These are phyloP conservation scores for Parambassis ranga DNA, from an alignment of 2,797 vertebrate genomes.

Conservation along the genomic window DNA sequence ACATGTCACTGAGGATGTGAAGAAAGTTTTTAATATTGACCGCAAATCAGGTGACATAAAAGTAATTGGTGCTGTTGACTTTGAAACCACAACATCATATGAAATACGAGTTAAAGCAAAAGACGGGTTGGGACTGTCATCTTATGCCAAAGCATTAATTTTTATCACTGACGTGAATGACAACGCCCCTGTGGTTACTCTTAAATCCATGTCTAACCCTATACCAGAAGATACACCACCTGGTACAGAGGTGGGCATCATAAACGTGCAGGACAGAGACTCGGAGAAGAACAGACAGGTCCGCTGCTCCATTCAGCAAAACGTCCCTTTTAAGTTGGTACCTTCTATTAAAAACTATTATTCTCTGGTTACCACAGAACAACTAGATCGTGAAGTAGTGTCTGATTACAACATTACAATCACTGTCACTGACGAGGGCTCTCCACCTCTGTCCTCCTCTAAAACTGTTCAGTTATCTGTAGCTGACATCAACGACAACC, in stretches of 20 bases:
- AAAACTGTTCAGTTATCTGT: no score
- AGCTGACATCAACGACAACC: no score
- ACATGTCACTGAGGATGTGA: constrained; percentile 54
- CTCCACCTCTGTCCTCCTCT: no score
- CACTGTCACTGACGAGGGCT: no score
- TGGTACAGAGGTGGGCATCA: constrained; percentile 47
- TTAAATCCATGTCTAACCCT: constrained; percentile 57
- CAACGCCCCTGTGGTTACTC: constrained; percentile 54
- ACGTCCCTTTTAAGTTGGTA: no score
- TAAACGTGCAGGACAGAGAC: no score
- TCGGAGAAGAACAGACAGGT: no score
- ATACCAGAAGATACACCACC: constrained; percentile 53
- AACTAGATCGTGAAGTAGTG: no score
- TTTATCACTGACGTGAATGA: constrained; percentile 80
- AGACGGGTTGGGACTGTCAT: constrained; percentile 71
- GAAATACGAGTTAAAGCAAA: constrained; percentile 68
- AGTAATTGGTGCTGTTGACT: constrained; percentile 62
- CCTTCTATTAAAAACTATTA: no score
- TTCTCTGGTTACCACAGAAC: no score
- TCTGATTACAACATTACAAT: no score
- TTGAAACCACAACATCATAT: constrained; percentile 56
- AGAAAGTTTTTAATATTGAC: constrained; percentile 55
- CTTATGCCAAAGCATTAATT: constrained; percentile 60
- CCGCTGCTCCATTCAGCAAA: no score
- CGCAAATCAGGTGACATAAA: constrained; percentile 63